Conservation (phyloP, 2,888 invertebrate genomes). For the Amaurobius ferox region DNA sequence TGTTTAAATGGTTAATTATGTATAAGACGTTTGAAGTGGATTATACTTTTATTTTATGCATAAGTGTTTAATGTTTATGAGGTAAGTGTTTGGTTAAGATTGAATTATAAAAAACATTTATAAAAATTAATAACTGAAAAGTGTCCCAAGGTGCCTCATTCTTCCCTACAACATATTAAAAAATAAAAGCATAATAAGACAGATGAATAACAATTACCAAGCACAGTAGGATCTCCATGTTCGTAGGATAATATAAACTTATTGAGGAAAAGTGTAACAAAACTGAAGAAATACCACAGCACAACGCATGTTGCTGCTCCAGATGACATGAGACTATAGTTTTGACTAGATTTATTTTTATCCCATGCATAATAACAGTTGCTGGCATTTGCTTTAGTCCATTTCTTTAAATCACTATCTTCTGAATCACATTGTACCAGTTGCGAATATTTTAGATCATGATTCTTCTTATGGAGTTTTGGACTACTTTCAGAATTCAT, state of each 20-base stretch:
- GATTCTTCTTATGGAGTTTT: not conserved
- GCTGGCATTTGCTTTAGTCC: not conserved
- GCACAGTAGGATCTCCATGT: not conserved
- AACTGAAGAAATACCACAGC: conserved; percentile 85
- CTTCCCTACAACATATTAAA: too few species aligned
- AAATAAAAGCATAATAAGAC: too few species aligned
- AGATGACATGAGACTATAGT: not conserved
- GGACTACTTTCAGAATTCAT: not conserved
- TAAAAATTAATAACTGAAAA: too few species aligned
- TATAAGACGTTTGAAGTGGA: too few species aligned
- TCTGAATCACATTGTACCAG: not conserved
- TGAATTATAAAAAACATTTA: too few species aligned
- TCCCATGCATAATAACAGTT: not conserved
- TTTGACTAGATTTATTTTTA: not conserved
- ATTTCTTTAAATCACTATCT: not conserved
- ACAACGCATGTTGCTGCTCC: conserved; percentile 44
- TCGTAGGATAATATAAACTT: conserved; percentile 83
- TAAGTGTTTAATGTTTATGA: too few species aligned
- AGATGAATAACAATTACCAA: conserved; percentile 30
- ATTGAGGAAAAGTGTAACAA: conserved; percentile 86
- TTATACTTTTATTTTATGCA: too few species aligned
- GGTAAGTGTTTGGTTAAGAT: too few species aligned
- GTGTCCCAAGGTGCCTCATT: too few species aligned
- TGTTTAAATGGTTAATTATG: too few species aligned
- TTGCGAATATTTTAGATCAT: not conserved